Conservation (phyloP, 2,888 invertebrate species). For the Lagria hirta region DNA sequence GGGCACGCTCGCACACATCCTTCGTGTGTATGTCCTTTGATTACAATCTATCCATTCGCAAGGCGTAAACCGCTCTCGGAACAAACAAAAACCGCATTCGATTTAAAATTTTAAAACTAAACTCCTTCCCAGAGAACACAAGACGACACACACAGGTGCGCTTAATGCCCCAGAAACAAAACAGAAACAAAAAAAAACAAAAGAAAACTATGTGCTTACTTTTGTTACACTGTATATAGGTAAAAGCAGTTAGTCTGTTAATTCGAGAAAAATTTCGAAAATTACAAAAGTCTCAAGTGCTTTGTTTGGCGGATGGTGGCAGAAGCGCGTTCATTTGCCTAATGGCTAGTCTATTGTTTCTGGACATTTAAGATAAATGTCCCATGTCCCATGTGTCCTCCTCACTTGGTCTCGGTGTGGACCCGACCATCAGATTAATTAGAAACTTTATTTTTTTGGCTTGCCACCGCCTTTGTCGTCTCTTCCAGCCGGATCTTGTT, state of each 20-base stretch:
- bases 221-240: constrained; percentile 48
- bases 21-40: constrained; percentile 38
- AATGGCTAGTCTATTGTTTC: constrained; percentile 54
- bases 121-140: too few relatives aligned
- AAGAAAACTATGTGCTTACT: constrained; percentile 24
- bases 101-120: constrained; percentile 43
- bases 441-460: constrained; percentile 41
- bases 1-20: constrained; percentile 36
- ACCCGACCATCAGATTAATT: constrained; percentile 42
- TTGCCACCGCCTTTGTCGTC: constrained; percentile 40
- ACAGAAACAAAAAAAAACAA: constrained; percentile 24
- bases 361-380: constrained; percentile 52
- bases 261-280: constrained; percentile 12
- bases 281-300: constrained; percentile 21
- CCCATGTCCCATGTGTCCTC: constrained; percentile 40
- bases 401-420: constrained; percentile 30
- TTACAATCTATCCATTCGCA: constrained; percentile 38
- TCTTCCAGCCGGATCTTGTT: constrained; percentile 12
- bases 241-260: constrained; percentile 35
- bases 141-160: constrained; percentile 40
- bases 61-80: constrained; percentile 35
- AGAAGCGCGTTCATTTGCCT: constrained; percentile 52
- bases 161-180: constrained; percentile 29
- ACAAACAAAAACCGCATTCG: constrained; percentile 44
- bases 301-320: constrained; percentile 25